Evolutionary conservation across 2,797 vertebrate genomes (phyloP).

Genomic region (Lutjanus campechanus): DNA sequence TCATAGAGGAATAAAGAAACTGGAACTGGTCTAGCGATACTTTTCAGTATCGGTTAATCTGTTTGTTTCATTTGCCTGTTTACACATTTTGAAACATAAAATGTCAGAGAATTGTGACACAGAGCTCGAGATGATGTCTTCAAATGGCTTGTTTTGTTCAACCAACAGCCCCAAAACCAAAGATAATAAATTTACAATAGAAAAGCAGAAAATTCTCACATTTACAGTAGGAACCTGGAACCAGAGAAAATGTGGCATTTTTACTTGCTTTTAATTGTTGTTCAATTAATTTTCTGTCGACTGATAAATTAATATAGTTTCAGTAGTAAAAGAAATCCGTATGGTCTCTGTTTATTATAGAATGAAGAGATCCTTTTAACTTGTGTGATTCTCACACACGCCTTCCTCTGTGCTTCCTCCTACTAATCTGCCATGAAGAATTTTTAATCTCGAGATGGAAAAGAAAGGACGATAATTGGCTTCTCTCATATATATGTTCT

Average conservation of each 20-base stretch:
- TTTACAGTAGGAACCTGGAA: neutral
- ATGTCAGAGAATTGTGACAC: neutral
- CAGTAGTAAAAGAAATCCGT: neutral
- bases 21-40: no score
- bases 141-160: neutral
- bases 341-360: neutral
- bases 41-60: neutral
- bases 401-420: neutral
- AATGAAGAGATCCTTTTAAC: constrained; percentile 4
- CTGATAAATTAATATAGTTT: no score
- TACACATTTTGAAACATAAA: neutral
- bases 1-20: no score
- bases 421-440: constrained; percentile 44
- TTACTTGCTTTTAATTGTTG: neutral
- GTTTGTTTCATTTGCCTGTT: neutral
- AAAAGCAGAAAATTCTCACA: neutral
- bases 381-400: neutral
- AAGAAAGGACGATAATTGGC: constrained; percentile 1
- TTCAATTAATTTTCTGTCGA: no score
- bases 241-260: neutral
- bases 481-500: constrained; percentile 16
- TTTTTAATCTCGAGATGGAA: constrained; percentile 46
- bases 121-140: constrained; percentile 2
- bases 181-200: neutral
- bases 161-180: no score